Base-by-base conservation (phyloP, 1,140 invertebrate species). In the Lepidotrigona ventralis region DNA sequence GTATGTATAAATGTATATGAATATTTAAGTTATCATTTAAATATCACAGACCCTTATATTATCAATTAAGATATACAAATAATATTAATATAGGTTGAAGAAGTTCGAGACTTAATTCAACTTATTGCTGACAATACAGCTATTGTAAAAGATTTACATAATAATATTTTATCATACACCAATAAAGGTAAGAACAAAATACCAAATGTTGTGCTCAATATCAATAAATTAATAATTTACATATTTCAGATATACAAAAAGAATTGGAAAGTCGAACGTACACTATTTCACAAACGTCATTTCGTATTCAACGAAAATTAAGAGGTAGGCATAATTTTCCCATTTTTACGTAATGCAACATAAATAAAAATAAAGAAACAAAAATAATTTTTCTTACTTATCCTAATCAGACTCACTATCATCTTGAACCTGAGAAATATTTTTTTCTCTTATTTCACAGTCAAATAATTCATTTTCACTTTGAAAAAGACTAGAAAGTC, bases 161-260 rank as follows among this genome's bases (percentile, higher is more conserved):
- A 95, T 71, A 95, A 95, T 91, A 93, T 95, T 81, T 93, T 95
- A n/a, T 95, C 93, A 85, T 95, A 95, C 84, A 94, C 93, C 68
- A 95, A 95, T 90, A 93, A 92, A 89, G 93, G 95, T 96, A 92
- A 90, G 92, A 39, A 29, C 51, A 17, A 70, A 26, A 3, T 26
- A 73, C 29, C 71, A 79, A 66, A 58, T 83, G 39, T 63, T 78
- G n/a, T 26, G 17, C n/a, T 21, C 19, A 56, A n/a, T 60, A 29
- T 15, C 74, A 17, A 68, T 69, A n/a, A 33, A 69, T 53, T n/a
- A 72, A 81, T 68, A 54, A 74, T 56, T 73, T 23, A 71, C 66
- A 58, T 83, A 60, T 93, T 94, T 83, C 90, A 96, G 95, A 94
- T 33, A 92, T 95, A 88, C 94, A 95, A 91, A 94, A 95, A 74